Evolutionary conservation across 2,888 invertebrate genomes (phyloP).

Genomic region (Aporophyla nigra): DNA sequence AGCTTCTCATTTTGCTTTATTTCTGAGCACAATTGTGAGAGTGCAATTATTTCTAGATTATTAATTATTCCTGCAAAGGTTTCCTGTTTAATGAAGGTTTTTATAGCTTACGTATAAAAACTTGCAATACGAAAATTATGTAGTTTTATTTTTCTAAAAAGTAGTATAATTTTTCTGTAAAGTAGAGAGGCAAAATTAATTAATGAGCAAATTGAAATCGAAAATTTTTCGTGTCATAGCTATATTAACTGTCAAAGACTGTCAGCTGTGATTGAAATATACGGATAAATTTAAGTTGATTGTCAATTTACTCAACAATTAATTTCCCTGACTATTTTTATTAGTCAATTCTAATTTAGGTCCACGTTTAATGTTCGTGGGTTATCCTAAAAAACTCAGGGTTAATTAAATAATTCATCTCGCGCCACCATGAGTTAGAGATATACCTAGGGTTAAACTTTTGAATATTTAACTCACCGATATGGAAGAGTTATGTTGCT

Average conservation of each 20-base stretch:
- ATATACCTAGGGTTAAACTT: too few species aligned
- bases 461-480: too few species aligned
- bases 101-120: not conserved
- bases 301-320: not conserved
- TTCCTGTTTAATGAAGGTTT: not conserved
- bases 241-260: not conserved
- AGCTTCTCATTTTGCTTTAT: constrained; percentile 9
- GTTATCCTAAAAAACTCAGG: too few species aligned
- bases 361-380: too few species aligned
- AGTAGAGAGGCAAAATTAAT: not conserved
- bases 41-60: not conserved
- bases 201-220: not conserved
- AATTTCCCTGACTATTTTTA: not conserved
- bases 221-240: not conserved
- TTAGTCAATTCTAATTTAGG: too few species aligned
- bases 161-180: not conserved
- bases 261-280: not conserved
- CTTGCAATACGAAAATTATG: not conserved
- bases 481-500: too few species aligned
- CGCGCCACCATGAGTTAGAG: too few species aligned
- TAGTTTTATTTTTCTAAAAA: not conserved
- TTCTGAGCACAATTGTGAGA: not conserved
- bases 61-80: not conserved
- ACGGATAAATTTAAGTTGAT: not conserved
- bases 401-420: too few species aligned